These are phyloP conservation scores for Alsophila aescularia DNA, from an alignment of 2,888 invertebrate species.

Conservation along the genomic window DNA sequence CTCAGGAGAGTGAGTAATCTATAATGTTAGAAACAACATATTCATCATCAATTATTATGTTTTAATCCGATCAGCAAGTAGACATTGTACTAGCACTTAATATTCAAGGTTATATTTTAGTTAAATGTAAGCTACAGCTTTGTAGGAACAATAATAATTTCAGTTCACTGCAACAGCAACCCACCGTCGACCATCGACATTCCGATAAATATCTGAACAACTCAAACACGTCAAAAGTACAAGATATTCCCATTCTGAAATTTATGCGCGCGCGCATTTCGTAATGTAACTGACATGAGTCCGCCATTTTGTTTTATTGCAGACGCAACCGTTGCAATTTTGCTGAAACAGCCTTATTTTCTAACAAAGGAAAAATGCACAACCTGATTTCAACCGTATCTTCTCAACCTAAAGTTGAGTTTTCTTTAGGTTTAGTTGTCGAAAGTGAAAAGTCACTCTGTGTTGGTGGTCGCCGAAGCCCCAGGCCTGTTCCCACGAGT, in stretches of 20 bases:
- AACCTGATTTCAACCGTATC: constrained; percentile 40
- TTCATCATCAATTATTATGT: too few species aligned
- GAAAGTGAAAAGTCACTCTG: constrained; percentile 80
- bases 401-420: constrained; percentile 44
- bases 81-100: too few species aligned
- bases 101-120: too few species aligned
- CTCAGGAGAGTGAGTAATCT: too few species aligned
- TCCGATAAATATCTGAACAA: constrained; percentile 11
- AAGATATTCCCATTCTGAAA: constrained; percentile 65
- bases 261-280: constrained; percentile 62
- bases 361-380: constrained; percentile 48
- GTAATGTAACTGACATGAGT: constrained; percentile 51
- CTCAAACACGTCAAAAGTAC: constrained; percentile 40
- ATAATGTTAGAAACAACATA: too few species aligned
- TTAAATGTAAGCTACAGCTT: background rate
- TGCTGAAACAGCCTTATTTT: constrained; percentile 77
- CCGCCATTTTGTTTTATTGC: constrained; percentile 72
- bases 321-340: constrained; percentile 66
- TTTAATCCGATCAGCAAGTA: too few species aligned
- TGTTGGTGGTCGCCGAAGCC: constrained; percentile 78
- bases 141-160: background rate
- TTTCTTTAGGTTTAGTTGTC: constrained; percentile 42
- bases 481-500: constrained; percentile 79
- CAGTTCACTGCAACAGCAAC: background rate
- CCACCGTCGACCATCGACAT: background rate